Evolutionary conservation across 2,113 vertebrate species (phyloP).

Genomic region (Hemiscyllium ocellatum): DNA sequence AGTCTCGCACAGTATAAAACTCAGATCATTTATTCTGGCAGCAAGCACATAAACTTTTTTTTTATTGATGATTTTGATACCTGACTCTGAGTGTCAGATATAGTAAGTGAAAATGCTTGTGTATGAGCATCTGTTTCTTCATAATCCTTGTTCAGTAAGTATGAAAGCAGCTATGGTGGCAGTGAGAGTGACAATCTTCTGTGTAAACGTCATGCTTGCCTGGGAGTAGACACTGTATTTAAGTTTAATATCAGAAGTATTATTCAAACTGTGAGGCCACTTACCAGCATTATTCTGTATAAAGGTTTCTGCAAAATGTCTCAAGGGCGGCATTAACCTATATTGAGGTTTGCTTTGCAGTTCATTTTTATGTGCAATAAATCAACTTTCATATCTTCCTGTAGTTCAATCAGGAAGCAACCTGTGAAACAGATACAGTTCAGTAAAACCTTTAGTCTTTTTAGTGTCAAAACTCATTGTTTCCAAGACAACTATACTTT

Average conservation of each 20-base stretch:
- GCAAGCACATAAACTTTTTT: neutral
- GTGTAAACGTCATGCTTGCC: neutral
- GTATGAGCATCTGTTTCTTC: neutral
- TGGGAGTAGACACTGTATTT: neutral
- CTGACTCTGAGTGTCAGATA: neutral
- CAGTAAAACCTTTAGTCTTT: neutral
- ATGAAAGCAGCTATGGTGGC: neutral
- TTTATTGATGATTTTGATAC: neutral
- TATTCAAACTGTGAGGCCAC: neutral
- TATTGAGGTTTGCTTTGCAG: neutral
- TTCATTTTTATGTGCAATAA: constrained; percentile 3
- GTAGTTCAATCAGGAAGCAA: neutral
- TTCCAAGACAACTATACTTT: neutral
- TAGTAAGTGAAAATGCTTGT: neutral
- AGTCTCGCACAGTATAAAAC: neutral
- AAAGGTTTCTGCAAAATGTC: neutral
- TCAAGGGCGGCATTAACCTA: neutral
- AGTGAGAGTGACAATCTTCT: neutral
- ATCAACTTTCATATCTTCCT: neutral
- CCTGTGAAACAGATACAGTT: constrained; percentile 11
- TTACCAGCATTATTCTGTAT: neutral
- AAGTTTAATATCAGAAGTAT: constrained; percentile 4
- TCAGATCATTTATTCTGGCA: neutral
- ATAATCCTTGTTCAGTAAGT: neutral
- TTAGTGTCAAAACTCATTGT: neutral